These are phyloP conservation scores for Grantiella picta DNA, from an alignment of 2,113 vertebrate species.

Conservation along the genomic window DNA sequence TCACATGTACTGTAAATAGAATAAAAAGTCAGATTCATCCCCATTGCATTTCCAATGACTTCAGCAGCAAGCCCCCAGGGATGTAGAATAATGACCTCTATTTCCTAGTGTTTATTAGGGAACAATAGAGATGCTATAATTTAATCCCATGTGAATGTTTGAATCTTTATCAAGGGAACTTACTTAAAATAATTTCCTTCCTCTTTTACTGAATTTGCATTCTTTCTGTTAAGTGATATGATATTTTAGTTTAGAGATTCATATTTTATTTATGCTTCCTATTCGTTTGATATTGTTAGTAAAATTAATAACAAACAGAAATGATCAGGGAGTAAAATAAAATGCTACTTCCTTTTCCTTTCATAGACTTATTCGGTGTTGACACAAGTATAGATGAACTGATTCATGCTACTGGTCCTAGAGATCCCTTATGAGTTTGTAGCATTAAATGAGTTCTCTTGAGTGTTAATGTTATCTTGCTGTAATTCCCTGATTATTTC, in stretches of 20 bases:
- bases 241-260: neutral
- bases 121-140: neutral
- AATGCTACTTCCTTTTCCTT: neutral
- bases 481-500: neutral
- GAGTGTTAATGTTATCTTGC: neutral
- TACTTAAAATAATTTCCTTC: neutral
- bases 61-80: neutral
- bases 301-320: neutral
- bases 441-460: neutral
- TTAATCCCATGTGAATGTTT: constrained; percentile 7
- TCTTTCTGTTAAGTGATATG: neutral
- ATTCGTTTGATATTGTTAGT: neutral
- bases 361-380: neutral
- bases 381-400: neutral
- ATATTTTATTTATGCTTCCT: neutral
- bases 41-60: neutral
- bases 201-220: neutral
- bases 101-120: neutral
- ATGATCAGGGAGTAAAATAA: neutral
- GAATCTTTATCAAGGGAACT: neutral
- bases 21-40: neutral
- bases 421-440: neutral
- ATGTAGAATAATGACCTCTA: neutral
- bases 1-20: neutral
- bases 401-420: neutral